Percentiles rank a stretch among this genome's conserved stretches.
Conservation (phyloP, 2,888 invertebrate species). For the Drosophila infuscata region DNA sequence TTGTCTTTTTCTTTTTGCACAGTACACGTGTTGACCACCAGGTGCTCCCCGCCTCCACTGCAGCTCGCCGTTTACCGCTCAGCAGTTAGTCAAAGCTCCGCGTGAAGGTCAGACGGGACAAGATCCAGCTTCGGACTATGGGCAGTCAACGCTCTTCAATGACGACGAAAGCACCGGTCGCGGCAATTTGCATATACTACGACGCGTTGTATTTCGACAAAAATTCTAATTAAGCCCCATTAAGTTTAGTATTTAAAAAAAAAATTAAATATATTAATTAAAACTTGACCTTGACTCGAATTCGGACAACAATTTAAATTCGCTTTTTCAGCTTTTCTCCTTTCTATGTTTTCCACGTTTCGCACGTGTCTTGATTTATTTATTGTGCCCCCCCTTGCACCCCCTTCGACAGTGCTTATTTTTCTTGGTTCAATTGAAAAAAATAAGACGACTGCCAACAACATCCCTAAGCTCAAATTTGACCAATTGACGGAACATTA, state of each 20-base stretch:
- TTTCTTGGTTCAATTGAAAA: conserved; percentile 49
- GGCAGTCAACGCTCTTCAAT: conserved; percentile 72
- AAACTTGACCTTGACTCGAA: conserved; percentile 44
- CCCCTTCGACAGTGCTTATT: conserved; percentile 65
- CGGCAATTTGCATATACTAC: conserved; percentile 47
- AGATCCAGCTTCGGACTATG: conserved; percentile 30
- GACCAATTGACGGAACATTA: conserved; percentile 69
- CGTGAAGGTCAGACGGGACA: conserved; percentile 74
- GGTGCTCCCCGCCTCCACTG: conserved; percentile 6
- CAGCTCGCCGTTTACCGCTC: neutral
- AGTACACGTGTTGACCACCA: conserved; percentile 37
- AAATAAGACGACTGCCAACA: conserved; percentile 62
- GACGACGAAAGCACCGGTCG: conserved; percentile 68
- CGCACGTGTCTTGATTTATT: conserved; percentile 65
- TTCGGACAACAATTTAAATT: conserved; percentile 46
- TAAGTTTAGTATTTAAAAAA: conserved; percentile 35
- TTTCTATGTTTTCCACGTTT: conserved; percentile 44
- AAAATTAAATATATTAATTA: neutral
- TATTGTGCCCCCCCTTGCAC: conserved; percentile 40
- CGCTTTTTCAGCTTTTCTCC: conserved; percentile 23
- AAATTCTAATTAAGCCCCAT: conserved; percentile 13
- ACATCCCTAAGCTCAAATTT: conserved; percentile 49
- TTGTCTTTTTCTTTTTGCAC: neutral
- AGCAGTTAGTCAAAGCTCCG: conserved; percentile 45
- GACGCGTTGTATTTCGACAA: conserved; percentile 52